These are phyloP conservation scores for Terebella lapidaria DNA, from an alignment of 2,888 invertebrate species.

Conservation along the genomic window DNA sequence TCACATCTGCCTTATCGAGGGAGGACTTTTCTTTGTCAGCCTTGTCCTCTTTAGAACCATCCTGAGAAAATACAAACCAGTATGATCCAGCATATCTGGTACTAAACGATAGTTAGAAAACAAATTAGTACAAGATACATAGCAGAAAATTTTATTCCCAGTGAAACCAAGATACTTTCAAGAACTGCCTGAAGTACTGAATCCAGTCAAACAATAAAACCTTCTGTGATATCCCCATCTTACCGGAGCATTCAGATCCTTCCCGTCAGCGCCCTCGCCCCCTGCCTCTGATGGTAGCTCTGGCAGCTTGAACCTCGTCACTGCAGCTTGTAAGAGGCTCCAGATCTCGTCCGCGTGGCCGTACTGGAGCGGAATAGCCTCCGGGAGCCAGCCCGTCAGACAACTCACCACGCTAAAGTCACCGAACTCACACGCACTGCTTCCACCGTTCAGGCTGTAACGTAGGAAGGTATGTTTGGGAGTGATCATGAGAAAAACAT, in stretches of 20 bases:
- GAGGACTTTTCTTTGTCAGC: conserved; percentile 9
- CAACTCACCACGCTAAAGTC: conserved; percentile 50
- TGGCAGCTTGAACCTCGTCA: conserved; percentile 50
- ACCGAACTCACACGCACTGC: conserved; percentile 49
- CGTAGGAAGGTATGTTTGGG: too few species aligned
- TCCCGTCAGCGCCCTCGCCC: not conserved
- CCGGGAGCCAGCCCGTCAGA: conserved; percentile 53
- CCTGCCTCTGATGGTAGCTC: conserved; percentile 25
- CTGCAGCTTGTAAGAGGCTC: conserved; percentile 39
- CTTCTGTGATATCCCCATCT: too few species aligned
- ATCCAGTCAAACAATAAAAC: too few species aligned
- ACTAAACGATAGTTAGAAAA: too few species aligned
- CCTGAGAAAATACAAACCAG: not conserved
- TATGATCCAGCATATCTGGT: too few species aligned
- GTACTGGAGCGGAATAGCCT: conserved; percentile 51
- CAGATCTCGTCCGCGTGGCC: conserved; percentile 47
- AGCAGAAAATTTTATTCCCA: too few species aligned
- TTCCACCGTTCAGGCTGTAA: conserved; percentile 44
- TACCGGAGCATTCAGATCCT: too few species aligned
- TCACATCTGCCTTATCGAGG: conserved; percentile 18
- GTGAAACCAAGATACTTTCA: too few species aligned
- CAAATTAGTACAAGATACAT: too few species aligned
- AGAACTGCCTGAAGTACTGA: too few species aligned
- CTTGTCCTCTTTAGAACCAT: conserved; percentile 8
- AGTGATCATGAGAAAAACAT: too few species aligned